These are phyloP conservation scores for Drosophila baimaii DNA, from an alignment of 1,140 invertebrate species.

Conservation along the genomic window DNA sequence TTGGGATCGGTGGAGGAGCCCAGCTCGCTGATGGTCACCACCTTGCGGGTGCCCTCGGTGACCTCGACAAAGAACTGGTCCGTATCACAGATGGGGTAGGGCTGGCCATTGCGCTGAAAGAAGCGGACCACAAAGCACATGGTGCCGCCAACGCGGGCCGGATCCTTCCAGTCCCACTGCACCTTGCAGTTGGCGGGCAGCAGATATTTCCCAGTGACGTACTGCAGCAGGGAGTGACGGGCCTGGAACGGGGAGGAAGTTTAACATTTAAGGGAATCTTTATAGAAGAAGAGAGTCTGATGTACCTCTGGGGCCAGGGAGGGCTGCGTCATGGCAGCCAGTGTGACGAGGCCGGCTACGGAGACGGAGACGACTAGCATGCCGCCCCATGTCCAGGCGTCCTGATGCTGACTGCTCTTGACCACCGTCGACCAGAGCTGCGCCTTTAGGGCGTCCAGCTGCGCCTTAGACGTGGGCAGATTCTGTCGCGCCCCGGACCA, in stretches of 20 bases:
- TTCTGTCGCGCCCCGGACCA: constrained; percentile 91
- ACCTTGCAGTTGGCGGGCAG: constrained; percentile 93
- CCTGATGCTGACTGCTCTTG: constrained; percentile 93
- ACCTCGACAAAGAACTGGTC: constrained; percentile 95
- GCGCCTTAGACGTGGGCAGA: constrained; percentile 91
- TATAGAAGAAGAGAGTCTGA: not conserved
- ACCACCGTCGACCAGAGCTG: constrained; percentile 94
- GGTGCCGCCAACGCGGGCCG: constrained; percentile 93
- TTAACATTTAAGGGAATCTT: not conserved
- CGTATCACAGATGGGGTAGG: constrained; percentile 96
- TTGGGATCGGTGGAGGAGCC: constrained; percentile 93
- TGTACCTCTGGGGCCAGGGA: constrained; percentile 89
- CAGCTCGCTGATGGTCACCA: constrained; percentile 93
- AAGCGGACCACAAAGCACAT: constrained; percentile 95
- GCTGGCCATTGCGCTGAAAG: constrained; percentile 95
- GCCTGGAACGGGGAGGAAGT: constrained; percentile 82
- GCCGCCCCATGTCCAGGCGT: constrained; percentile 95
- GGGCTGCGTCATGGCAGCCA: constrained; percentile 94
- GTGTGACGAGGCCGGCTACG: constrained; percentile 92
- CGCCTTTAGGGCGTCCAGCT: constrained; percentile 90
- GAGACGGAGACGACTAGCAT: constrained; percentile 94
- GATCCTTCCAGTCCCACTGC: constrained; percentile 93
- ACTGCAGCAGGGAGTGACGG: constrained; percentile 94
- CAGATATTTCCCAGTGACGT: constrained; percentile 95
- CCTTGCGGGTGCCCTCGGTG: constrained; percentile 91